Evolutionary conservation across 2,888 invertebrate genomes (phyloP).

Genomic region (Heteromyza rotundicornis): DNA sequence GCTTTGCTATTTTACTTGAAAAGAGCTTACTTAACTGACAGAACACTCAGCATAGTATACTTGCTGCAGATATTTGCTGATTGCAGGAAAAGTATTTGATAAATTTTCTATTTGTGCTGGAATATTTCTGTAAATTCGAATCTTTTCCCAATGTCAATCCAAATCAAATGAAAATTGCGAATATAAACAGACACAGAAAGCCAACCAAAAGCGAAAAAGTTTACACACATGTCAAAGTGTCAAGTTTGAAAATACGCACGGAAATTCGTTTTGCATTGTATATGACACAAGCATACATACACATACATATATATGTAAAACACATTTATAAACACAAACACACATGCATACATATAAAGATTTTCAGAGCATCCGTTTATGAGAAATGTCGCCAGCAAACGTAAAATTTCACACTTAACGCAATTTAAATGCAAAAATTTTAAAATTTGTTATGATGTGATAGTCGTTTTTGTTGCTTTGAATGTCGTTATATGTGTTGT

Average conservation of each 20-base stretch:
- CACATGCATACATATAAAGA: not conserved
- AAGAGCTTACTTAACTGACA: too few relatives aligned
- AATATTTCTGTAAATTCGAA: too few relatives aligned
- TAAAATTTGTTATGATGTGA: not conserved
- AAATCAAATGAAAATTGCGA: not conserved
- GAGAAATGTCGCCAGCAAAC: slow-evolving; percentile 8
- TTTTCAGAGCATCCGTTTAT: not conserved
- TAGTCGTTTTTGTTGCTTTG: not conserved
- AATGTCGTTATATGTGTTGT: not conserved
- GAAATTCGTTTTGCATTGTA: not conserved
- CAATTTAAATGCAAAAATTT: slow-evolving; percentile 16
- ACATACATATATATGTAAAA: not conserved
- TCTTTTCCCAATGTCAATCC: not conserved
- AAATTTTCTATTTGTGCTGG: too few relatives aligned
- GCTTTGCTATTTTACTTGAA: too few relatives aligned
- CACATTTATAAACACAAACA: slow-evolving; percentile 2
- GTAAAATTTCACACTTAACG: slow-evolving; percentile 13
- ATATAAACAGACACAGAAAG: too few relatives aligned
- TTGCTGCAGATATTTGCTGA: too few relatives aligned
- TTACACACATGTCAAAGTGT: not conserved
- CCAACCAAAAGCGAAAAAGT: not conserved
- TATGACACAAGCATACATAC: not conserved
- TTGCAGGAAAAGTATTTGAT: too few relatives aligned
- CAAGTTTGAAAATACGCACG: not conserved
- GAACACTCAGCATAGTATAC: too few relatives aligned